Evolutionary conservation across 2,888 invertebrate species (phyloP).

Genomic region (Automeris io): DNA sequence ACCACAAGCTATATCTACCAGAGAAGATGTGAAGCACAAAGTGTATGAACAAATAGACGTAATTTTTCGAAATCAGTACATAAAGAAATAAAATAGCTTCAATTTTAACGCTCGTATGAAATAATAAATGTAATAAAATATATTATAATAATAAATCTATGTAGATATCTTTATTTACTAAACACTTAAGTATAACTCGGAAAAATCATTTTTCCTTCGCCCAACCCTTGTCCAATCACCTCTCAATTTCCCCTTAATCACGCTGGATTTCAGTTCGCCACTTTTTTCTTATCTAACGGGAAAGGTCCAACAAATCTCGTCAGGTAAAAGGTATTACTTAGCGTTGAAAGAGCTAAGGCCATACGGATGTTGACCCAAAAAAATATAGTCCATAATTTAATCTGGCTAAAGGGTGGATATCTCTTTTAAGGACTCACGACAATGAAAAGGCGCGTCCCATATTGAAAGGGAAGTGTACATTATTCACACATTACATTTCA

Average conservation of each 20-base stretch:
- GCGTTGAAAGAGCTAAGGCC: slow-evolving; percentile 28
- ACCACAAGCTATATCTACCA: no score
- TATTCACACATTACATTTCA: slow-evolving; percentile 46
- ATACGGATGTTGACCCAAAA: slow-evolving; percentile 41
- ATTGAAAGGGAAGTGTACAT: slow-evolving; percentile 53
- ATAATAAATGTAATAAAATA: neutral
- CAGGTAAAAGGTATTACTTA: slow-evolving; percentile 44
- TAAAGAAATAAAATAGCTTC: neutral
- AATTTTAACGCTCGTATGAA: neutral
- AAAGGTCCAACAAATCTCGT: slow-evolving; percentile 37
- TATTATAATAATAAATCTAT: neutral
- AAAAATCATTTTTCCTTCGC: slow-evolving; percentile 19
- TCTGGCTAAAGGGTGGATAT: slow-evolving; percentile 58
- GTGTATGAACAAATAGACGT: no score
- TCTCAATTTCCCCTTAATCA: slow-evolving; percentile 45
- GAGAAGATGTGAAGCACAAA: no score
- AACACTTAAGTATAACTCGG: slow-evolving; percentile 13
- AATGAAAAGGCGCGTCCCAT: slow-evolving; percentile 51
- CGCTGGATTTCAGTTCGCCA: slow-evolving; percentile 33
- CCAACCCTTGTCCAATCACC: slow-evolving; percentile 20
- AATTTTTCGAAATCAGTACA: no score
- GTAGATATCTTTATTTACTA: slow-evolving; percentile 10
- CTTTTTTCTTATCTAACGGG: slow-evolving; percentile 36
- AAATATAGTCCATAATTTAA: slow-evolving; percentile 65
- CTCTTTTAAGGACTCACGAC: slow-evolving; percentile 44